A percentile compares a stretch with the other conserved stretches of the same genome.
Conservation (phyloP, 2,888 invertebrate genomes). For the Aelia acuminata region DNA sequence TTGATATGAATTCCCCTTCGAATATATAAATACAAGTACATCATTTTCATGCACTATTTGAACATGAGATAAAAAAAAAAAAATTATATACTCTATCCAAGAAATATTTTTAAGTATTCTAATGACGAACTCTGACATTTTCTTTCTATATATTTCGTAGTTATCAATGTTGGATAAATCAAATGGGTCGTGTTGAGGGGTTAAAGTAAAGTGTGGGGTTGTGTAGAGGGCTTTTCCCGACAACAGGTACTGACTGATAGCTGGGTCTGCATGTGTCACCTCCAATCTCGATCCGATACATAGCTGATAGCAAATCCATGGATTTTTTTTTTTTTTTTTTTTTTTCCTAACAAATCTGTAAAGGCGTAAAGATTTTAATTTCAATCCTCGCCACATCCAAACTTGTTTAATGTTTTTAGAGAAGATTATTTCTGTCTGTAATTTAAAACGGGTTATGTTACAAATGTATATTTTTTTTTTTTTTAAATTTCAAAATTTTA, state of each 20-base stretch:
- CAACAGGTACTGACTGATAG: slow-evolving; percentile 57
- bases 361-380: slow-evolving; percentile 30
- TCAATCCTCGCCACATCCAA: neutral
- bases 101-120: neutral
- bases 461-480: no score
- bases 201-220: neutral
- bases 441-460: no score
- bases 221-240: neutral
- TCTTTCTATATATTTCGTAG: neutral
- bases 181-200: slow-evolving; percentile 21
- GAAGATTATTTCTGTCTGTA: neutral
- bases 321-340: neutral
- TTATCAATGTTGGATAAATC: neutral
- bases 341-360: neutral
- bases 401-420: neutral
- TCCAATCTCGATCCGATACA: slow-evolving; percentile 40
- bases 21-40: no score
- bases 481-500: no score
- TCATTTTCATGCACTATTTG: no score
- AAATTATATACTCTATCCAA: neutral
- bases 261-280: slow-evolving; percentile 30
- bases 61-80: no score
- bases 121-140: neutral
- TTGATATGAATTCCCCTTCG: no score
- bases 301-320: neutral